Percentiles rank a stretch among this genome's conserved stretches.
Conservation (phyloP, 2,113 vertebrate genomes). For the Mirounga angustirostris region DNA sequence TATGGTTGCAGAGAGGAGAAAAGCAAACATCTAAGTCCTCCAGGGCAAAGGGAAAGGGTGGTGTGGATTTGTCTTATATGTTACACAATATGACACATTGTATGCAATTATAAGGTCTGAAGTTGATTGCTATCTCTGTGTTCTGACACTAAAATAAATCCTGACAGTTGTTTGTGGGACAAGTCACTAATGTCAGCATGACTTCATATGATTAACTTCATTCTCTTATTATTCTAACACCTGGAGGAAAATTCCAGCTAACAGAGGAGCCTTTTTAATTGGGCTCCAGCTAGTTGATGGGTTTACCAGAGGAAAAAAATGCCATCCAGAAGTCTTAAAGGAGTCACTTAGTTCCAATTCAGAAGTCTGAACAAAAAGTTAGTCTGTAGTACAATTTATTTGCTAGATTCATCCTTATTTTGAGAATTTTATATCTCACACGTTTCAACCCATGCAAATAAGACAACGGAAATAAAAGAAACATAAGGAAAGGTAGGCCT, state of each 20-base stretch:
- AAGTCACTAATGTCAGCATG: not conserved
- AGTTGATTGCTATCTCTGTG: not conserved
- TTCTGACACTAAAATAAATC: not conserved
- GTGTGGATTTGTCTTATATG: not conserved
- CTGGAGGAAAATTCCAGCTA: not conserved
- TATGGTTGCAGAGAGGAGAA: not conserved
- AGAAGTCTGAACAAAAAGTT: not conserved
- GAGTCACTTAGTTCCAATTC: not conserved
- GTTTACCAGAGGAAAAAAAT: conserved; percentile 15
- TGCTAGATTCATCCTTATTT: not conserved
- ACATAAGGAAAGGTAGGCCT: not conserved
- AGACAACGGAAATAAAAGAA: not conserved
- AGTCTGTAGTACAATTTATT: not conserved
- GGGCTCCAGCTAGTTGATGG: not conserved
- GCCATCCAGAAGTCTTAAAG: not conserved
- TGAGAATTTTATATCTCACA: not conserved
- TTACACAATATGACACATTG: not conserved
- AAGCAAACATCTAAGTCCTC: not conserved
- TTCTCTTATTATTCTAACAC: not conserved
- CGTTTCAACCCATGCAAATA: not conserved
- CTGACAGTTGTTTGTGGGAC: not conserved
- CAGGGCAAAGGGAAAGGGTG: not conserved
- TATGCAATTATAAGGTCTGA: not conserved
- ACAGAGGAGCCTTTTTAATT: not conserved
- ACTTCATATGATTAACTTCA: not conserved